A percentile compares a stretch with the other conserved stretches of the same genome.
Evolutionary conservation across 2,797 vertebrate genomes (phyloP).

Genomic region (Momotus momota): DNA sequence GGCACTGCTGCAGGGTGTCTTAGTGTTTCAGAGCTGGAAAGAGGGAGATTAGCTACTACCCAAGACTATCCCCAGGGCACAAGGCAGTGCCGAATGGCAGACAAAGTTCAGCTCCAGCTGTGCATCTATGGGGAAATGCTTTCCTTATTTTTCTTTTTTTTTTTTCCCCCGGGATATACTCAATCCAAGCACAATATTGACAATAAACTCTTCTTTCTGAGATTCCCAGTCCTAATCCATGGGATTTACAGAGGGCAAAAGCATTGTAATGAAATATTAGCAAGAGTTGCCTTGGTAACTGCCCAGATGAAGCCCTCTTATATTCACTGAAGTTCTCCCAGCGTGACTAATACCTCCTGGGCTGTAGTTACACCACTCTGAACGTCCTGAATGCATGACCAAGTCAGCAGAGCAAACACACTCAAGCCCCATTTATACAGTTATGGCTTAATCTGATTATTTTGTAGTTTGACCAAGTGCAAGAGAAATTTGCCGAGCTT

Average conservation of each 20-base stretch:
- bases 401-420: slow-evolving; percentile 70
- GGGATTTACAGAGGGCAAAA: slow-evolving; percentile 20
- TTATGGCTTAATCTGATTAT: slow-evolving; percentile 73
- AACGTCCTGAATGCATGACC: slow-evolving; percentile 57
- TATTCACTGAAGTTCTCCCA: slow-evolving; percentile 62
- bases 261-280: slow-evolving; percentile 75
- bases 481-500: neutral
- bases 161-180: neutral
- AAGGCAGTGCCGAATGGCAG: neutral
- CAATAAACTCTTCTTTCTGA: slow-evolving; percentile 53
- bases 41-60: neutral
- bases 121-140: neutral
- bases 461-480: slow-evolving; percentile 23
- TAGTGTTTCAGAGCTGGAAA: neutral
- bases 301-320: slow-evolving; percentile 71
- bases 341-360: slow-evolving; percentile 69
- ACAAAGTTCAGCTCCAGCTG: neutral
- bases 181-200: slow-evolving; percentile 54
- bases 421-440: slow-evolving; percentile 58
- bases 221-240: slow-evolving; percentile 54
- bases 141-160: neutral
- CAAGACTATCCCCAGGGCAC: neutral
- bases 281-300: slow-evolving; percentile 78
- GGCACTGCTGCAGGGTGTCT: neutral
- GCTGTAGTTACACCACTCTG: slow-evolving; percentile 51